Evolutionary conservation across 2,113 vertebrate species (phyloP).

Genomic region (Scolopax mira): DNA sequence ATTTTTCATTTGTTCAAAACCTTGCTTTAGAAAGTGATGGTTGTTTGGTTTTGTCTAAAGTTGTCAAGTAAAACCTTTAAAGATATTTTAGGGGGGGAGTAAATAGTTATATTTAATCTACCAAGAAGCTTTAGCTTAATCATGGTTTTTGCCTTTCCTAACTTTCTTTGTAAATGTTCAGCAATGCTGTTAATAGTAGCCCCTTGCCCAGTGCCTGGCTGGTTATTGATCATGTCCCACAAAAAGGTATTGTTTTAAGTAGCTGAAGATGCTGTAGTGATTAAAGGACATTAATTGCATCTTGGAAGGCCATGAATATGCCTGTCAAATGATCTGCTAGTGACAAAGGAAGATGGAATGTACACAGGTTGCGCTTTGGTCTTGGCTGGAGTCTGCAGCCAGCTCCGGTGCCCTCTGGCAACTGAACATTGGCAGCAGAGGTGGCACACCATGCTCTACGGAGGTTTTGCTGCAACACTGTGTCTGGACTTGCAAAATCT

Average conservation of each 20-base stretch:
- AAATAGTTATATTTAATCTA: background rate
- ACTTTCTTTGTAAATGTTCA: background rate
- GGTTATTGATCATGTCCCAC: background rate
- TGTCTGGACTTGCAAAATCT: background rate
- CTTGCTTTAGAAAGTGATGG: background rate
- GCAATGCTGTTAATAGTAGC: background rate
- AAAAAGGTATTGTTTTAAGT: background rate
- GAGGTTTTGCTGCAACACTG: background rate
- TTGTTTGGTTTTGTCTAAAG: background rate
- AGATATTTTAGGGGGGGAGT: background rate
- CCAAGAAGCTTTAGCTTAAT: background rate
- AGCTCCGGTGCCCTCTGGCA: rapidly evolving
- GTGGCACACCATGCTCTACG: rapidly evolving
- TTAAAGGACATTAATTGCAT: background rate
- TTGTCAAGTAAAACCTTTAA: background rate
- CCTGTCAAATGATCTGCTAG: background rate
- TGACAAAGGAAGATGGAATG: rapidly evolving
- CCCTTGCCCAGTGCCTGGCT: background rate
- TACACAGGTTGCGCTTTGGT: background rate
- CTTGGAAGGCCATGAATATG: background rate
- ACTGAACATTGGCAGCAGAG: rapidly evolving
- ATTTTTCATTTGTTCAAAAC: background rate
- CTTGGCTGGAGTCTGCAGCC: background rate
- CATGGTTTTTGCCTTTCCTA: background rate
- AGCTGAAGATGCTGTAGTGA: background rate